Conservation (phyloP, 92 coral and sea anemone genomes). For the Zoanthus sociatus region DNA sequence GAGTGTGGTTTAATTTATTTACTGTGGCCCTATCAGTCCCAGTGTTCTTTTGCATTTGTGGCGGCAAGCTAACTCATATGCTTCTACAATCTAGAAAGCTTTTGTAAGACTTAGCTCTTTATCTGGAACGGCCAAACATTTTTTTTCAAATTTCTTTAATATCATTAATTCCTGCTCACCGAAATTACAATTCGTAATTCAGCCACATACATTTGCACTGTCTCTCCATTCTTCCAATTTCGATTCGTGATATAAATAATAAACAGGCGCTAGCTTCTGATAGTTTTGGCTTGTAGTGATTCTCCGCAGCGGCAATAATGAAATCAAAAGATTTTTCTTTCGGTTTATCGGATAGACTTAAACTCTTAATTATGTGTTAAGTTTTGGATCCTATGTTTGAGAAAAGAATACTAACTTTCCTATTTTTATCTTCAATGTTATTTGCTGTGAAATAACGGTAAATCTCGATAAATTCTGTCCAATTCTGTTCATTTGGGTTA, state of each 20-base stretch:
- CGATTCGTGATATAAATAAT: background rate
- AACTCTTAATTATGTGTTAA: conserved; percentile 1
- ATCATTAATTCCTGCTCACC: conserved; percentile 18
- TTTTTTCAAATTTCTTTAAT: background rate
- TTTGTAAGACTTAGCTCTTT: conserved; percentile 9
- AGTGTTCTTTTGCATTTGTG: conserved; percentile 19
- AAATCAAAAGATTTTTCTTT: background rate
- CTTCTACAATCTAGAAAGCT: conserved; percentile 29
- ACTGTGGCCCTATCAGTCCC: conserved; percentile 8
- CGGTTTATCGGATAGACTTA: background rate
- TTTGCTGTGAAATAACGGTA: conserved; percentile 11
- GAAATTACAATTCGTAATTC: conserved; percentile 16
- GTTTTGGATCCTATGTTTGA: conserved; percentile 6
- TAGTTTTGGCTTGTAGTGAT: conserved; percentile 15
- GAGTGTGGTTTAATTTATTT: conserved; percentile 12
- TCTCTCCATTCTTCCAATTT: background rate
- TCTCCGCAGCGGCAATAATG: conserved; percentile 5
- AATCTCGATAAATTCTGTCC: conserved; percentile 23
- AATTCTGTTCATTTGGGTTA: conserved; percentile 7
- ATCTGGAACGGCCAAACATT: conserved; percentile 1
- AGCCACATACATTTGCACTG: conserved; percentile 19
- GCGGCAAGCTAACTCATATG: background rate
- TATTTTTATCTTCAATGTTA: conserved; percentile 19
- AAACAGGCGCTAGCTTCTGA: conserved; percentile 10
- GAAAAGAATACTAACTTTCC: background rate